phyloP scores from a whole-genome alignment of 2,797 vertebrate genomes.

The Phalanger gymnotis region DNA sequence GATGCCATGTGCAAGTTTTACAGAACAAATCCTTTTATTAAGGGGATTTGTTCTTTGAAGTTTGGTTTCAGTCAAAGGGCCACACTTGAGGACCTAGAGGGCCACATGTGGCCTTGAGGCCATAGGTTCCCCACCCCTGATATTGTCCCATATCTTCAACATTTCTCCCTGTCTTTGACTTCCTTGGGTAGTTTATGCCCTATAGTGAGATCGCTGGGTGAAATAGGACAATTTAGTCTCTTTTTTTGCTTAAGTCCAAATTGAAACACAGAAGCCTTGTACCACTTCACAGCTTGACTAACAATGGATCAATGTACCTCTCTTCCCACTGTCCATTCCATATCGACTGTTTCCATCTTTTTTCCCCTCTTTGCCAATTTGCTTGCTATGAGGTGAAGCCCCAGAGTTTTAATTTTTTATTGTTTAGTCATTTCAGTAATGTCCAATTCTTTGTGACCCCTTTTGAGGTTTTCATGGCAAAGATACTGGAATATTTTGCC shows the following conservation, averaged over 20 bases:
- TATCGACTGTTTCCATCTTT: neutral
- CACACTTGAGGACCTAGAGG: too few relatives aligned
- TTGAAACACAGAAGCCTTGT: neutral
- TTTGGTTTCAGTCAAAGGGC: too few relatives aligned
- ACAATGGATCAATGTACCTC: neutral
- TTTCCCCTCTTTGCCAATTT: neutral
- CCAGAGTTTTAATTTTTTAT: neutral
- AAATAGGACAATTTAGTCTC: neutral
- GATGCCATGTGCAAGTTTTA: too few relatives aligned
- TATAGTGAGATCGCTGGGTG: neutral
- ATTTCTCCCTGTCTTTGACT: neutral
- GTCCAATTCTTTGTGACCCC: neutral
- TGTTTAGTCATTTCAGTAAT: neutral
- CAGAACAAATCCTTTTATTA: too few relatives aligned
- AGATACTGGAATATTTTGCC: neutral
- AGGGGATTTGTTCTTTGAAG: too few relatives aligned
- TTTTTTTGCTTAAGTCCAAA: neutral
- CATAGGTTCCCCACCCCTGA: too few relatives aligned
- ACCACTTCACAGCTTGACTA: neutral
- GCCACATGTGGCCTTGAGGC: too few relatives aligned
- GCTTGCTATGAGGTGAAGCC: neutral
- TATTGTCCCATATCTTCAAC: neutral
- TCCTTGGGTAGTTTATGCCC: neutral
- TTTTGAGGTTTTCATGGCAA: neutral
- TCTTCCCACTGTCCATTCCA: neutral